A percentile compares a stretch with the other conserved stretches of the same genome.
phyloP scores from a whole-genome alignment of 30 jellyfish, hydroid and myxozoan species.

The Haliclystus octoradiatus region DNA sequence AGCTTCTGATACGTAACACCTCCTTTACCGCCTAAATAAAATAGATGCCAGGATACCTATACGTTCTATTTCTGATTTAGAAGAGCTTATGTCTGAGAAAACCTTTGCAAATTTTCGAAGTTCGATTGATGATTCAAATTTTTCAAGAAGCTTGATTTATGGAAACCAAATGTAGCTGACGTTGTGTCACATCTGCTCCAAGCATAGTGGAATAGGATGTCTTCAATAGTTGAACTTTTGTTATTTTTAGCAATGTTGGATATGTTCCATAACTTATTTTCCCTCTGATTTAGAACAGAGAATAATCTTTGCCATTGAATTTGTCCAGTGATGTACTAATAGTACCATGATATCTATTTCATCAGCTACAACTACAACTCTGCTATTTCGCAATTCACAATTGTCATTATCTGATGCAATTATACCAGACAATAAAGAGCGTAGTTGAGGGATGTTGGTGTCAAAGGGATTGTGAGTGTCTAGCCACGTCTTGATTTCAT shows the following conservation, averaged over 20 bases:
- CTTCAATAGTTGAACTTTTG: neutral
- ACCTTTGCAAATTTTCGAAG: neutral
- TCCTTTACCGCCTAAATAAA: neutral
- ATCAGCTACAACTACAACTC: neutral
- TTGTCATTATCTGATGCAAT: slow-evolving; percentile 19
- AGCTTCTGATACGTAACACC: neutral
- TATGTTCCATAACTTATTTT: neutral
- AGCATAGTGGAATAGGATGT: neutral
- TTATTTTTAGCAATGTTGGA: neutral
- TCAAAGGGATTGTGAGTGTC: slow-evolving; percentile 33
- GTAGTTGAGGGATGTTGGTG: slow-evolving; percentile 18
- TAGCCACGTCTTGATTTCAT: slow-evolving; percentile 9
- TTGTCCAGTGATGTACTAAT: neutral
- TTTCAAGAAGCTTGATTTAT: neutral
- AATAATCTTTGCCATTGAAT: neutral
- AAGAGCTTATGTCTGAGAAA: neutral
- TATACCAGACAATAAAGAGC: slow-evolving; percentile 16
- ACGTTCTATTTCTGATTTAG: neutral
- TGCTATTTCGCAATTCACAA: slow-evolving; percentile 28
- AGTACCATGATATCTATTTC: neutral
- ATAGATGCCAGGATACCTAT: neutral
- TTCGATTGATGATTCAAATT: neutral
- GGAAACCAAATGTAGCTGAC: neutral
- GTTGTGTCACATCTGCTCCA: slow-evolving; percentile 17
- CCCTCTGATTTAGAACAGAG: neutral